These are phyloP conservation scores for Pitangus sulphuratus DNA, from an alignment of 2,797 vertebrate species.

Conservation along the genomic window DNA sequence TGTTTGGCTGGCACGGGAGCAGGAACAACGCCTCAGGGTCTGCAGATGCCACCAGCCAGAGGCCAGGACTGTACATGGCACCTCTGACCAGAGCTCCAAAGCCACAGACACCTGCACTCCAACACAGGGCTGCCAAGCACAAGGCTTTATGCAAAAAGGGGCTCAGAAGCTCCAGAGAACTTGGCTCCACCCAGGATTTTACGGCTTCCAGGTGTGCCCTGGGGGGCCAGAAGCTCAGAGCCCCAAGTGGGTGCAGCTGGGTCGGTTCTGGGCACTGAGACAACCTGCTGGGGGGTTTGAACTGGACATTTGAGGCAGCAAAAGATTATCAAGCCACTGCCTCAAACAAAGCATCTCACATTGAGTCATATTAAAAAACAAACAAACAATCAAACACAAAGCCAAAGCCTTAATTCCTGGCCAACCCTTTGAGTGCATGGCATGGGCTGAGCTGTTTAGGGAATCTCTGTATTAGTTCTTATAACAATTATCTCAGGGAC, in stretches of 20 bases:
- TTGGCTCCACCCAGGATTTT: neutral
- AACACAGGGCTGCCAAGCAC: accelerated
- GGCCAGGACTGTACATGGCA: accelerated
- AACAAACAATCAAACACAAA: neutral
- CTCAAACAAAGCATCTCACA: neutral
- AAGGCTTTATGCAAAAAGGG: accelerated
- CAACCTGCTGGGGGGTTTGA: neutral
- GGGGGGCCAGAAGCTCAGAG: neutral
- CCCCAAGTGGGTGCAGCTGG: neutral
- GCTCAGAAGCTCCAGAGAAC: neutral
- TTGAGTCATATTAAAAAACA: neutral
- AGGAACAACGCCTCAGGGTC: accelerated
- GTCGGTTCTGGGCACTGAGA: too few relatives aligned
- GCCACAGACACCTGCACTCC: accelerated
- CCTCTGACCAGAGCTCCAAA: accelerated
- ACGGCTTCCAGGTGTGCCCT: neutral
- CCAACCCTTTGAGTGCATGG: too few relatives aligned
- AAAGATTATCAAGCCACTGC: neutral
- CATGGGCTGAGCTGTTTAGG: neutral
- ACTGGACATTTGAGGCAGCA: neutral
- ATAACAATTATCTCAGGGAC: neutral
- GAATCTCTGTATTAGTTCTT: neutral
- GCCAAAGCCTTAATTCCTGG: neutral
- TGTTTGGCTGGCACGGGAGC: neutral
- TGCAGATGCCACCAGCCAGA: neutral